phyloP scores from a whole-genome alignment of 2,113 vertebrate genomes.

The Edolisoma coerulescens region DNA sequence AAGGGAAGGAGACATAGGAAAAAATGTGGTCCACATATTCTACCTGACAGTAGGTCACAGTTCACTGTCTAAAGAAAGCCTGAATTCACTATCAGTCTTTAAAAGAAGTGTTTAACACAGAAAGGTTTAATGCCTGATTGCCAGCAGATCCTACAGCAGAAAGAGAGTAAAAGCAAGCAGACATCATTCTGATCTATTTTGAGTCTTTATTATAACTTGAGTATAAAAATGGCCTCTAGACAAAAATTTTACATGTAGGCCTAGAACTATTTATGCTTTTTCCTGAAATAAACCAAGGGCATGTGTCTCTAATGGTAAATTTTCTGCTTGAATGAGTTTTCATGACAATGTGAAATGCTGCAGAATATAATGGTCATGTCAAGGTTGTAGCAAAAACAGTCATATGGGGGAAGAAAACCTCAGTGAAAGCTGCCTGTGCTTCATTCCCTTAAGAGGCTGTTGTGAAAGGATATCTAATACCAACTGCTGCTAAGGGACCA shows the following conservation, averaged over 20 bases:
- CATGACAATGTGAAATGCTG: background rate
- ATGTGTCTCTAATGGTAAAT: background rate
- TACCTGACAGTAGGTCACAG: background rate
- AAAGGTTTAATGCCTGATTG: background rate
- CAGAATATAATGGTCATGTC: background rate
- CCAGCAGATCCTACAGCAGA: background rate
- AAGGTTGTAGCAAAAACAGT: background rate
- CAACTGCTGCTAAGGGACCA: background rate
- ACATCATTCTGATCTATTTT: background rate
- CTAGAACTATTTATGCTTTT: background rate
- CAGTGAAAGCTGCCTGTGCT: background rate
- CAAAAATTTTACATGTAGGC: background rate
- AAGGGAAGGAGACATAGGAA: background rate
- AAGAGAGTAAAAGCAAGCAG: background rate
- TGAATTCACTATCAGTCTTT: background rate
- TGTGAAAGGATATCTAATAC: background rate
- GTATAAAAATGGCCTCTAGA: slow-evolving; percentile 2
- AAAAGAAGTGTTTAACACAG: background rate
- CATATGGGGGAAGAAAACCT: background rate
- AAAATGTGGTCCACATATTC: background rate
- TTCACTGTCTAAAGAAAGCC: background rate
- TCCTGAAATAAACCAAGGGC: background rate
- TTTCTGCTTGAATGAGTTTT: slow-evolving; percentile 10
- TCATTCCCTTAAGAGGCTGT: background rate
- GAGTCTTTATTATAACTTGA: background rate